Conservation (phyloP, 2,797 vertebrate genomes). For the Zalophus californianus region DNA sequence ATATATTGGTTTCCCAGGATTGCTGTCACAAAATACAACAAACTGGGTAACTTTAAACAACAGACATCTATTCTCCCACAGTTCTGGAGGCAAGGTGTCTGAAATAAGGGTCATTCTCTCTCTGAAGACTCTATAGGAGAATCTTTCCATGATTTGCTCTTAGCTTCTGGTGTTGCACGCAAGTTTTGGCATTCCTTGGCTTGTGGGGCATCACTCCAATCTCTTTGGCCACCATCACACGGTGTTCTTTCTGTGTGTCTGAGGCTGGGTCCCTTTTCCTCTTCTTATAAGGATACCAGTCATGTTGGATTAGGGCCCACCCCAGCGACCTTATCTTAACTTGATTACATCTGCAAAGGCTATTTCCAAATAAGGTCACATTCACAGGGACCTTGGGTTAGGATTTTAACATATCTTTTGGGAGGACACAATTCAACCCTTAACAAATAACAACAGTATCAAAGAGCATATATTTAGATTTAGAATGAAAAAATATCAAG, state of each 20-base stretch:
- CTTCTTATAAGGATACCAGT: neutral
- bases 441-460: neutral
- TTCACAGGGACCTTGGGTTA: neutral
- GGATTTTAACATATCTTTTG: neutral
- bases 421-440: neutral
- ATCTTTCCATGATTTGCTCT: neutral
- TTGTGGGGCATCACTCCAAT: neutral
- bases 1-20: neutral
- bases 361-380: neutral
- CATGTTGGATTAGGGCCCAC: neutral
- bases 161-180: neutral
- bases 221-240: accelerated
- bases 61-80: neutral
- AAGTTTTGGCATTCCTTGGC: neutral
- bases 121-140: neutral
- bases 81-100: neutral
- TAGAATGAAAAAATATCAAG: neutral
- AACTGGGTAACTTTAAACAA: neutral
- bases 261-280: neutral
- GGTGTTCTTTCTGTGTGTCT: neutral
- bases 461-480: neutral
- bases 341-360: neutral
- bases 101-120: neutral
- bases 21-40: neutral
- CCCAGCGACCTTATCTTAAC: neutral